These are phyloP conservation scores for Gallirallus australis DNA, from an alignment of 2,797 vertebrate species.

Conservation along the genomic window DNA sequence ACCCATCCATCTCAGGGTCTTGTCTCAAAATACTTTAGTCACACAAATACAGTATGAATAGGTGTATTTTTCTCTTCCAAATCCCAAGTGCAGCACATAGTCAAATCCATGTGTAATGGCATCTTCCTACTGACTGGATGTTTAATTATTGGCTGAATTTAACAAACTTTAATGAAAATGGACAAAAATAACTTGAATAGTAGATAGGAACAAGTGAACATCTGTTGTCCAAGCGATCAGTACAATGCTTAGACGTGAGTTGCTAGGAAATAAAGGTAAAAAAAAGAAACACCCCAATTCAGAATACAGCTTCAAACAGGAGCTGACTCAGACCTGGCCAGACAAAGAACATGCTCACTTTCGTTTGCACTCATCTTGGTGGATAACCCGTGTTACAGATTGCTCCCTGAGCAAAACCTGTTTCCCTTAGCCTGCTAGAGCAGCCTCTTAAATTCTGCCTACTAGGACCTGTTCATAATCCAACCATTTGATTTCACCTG, in stretches of 20 bases:
- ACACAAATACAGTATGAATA: background rate
- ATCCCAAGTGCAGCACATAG: background rate
- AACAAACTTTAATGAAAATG: background rate
- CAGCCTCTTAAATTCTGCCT: background rate
- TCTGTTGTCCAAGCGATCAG: background rate
- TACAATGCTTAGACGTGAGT: background rate
- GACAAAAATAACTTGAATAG: slow-evolving; percentile 9
- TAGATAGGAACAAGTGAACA: background rate
- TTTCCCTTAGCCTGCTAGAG: background rate
- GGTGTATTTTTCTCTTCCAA: background rate
- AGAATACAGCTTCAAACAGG: background rate
- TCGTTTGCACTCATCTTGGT: background rate
- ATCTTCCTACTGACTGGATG: background rate
- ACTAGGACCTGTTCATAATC: background rate
- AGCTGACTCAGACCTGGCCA: slow-evolving; percentile 30
- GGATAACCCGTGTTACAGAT: background rate
- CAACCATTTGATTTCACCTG: background rate
- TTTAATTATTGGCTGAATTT: background rate
- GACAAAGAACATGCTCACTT: background rate
- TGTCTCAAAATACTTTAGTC: background rate
- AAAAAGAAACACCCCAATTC: slow-evolving; percentile 9
- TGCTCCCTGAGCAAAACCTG: background rate
- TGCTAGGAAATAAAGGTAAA: slow-evolving; percentile 52
- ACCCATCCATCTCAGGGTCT: background rate
- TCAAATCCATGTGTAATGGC: background rate